Percentiles rank a stretch among this genome's conserved stretches.
Evolutionary conservation across 2,797 vertebrate species (phyloP).

Genomic region (Falco naumanni): DNA sequence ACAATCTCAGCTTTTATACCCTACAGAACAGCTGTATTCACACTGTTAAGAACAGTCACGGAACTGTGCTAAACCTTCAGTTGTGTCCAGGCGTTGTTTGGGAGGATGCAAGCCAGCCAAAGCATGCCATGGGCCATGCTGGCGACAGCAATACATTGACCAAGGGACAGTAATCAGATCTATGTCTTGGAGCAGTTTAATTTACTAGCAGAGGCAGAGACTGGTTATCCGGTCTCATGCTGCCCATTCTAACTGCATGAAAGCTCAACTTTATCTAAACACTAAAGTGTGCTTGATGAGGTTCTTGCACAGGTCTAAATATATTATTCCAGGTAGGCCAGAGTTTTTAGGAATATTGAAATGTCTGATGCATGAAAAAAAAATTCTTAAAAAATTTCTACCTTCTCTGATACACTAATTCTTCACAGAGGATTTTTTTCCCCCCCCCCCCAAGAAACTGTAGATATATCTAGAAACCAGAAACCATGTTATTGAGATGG

Average conservation of each 20-base stretch:
- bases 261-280: background rate
- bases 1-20: background rate
- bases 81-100: background rate
- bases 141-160: background rate
- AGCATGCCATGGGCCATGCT: no score
- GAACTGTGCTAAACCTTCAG: background rate
- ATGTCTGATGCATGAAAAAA: background rate
- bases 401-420: background rate
- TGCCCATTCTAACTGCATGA: background rate
- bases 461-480: background rate
- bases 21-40: background rate
- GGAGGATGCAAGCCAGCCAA: background rate
- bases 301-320: background rate
- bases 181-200: background rate
- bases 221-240: background rate
- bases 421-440: background rate
- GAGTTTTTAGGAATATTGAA: background rate
- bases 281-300: background rate
- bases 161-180: background rate
- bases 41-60: background rate
- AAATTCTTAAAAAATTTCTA: background rate
- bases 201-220: background rate
- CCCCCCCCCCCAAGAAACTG: background rate
- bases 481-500: background rate
- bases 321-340: background rate